These are phyloP conservation scores for Macrochelys suwanniensis DNA, from an alignment of 2,797 vertebrate genomes.

Conservation along the genomic window DNA sequence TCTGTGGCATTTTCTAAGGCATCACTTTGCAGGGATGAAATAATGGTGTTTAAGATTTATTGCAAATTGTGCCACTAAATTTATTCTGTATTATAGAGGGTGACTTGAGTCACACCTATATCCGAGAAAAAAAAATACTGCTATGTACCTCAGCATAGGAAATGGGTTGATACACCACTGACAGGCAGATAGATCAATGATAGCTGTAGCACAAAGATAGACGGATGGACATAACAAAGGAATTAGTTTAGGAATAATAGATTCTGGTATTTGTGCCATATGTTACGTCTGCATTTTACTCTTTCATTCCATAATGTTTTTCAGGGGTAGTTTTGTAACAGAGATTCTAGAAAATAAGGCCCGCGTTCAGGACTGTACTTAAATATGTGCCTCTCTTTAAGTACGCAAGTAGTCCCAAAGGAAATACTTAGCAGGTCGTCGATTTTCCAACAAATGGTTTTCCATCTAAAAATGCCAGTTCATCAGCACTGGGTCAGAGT, in stretches of 20 bases:
- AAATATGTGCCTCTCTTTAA: not conserved
- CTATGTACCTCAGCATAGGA: not conserved
- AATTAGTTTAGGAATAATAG: not conserved
- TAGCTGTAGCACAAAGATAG: not conserved
- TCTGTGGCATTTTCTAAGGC: constrained; percentile 12
- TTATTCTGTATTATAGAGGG: not conserved
- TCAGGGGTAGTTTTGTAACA: not conserved
- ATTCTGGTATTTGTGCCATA: not conserved
- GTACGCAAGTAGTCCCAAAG: not conserved
- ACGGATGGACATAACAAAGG: not conserved
- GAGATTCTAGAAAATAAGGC: not conserved
- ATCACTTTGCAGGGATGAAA: not conserved
- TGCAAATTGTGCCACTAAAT: not conserved
- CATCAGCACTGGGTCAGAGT: not conserved
- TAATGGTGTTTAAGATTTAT: not conserved
- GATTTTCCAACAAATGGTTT: not conserved
- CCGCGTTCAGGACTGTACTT: not conserved
- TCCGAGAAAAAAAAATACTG: not conserved
- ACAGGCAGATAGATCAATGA: not conserved
- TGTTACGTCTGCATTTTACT: not conserved
- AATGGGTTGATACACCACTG: not conserved
- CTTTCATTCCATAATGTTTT: not conserved
- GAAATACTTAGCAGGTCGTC: not conserved
- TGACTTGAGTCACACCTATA: not conserved
- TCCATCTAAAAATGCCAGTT: not conserved